Evolutionary conservation across 2,888 invertebrate genomes (phyloP).

Genomic region (Portevinia maculata): DNA sequence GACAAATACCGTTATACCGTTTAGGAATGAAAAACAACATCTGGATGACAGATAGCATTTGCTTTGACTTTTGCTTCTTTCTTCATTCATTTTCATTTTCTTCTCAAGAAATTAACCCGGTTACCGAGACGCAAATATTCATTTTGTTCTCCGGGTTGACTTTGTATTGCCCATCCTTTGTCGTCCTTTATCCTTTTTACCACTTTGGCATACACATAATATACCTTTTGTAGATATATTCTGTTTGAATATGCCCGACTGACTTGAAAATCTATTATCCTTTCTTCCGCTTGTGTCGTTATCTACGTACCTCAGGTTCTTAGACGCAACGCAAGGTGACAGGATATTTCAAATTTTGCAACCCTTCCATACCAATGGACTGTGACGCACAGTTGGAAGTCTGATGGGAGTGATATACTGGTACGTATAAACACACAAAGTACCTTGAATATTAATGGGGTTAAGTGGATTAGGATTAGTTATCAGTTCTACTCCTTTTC

Average conservation of each 20-base stretch:
- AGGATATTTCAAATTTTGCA: slow-evolving; percentile 48
- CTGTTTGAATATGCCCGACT: slow-evolving; percentile 50
- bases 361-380: slow-evolving; percentile 43
- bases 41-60: slow-evolving; percentile 59
- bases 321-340: slow-evolving; percentile 28
- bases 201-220: slow-evolving; percentile 28
- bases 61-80: slow-evolving; percentile 24
- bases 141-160: slow-evolving; percentile 13
- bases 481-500: slow-evolving; percentile 41
- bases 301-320: slow-evolving; percentile 52
- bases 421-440: not conserved
- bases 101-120: slow-evolving; percentile 63
- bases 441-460: slow-evolving; percentile 53
- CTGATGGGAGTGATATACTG: no score
- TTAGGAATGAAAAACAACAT: slow-evolving; percentile 64
- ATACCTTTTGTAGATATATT: slow-evolving; percentile 39
- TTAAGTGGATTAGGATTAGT: slow-evolving; percentile 62
- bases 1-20: slow-evolving; percentile 54
- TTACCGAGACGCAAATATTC: slow-evolving; percentile 53
- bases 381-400: slow-evolving; percentile 33
- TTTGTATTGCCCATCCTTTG: slow-evolving; percentile 18
- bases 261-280: slow-evolving; percentile 61
- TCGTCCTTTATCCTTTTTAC: slow-evolving; percentile 39
- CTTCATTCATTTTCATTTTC: slow-evolving; percentile 1
- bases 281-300: slow-evolving; percentile 39